phyloP scores from a whole-genome alignment of 2,888 invertebrate genomes.

The Pantelozetes paolii region DNA sequence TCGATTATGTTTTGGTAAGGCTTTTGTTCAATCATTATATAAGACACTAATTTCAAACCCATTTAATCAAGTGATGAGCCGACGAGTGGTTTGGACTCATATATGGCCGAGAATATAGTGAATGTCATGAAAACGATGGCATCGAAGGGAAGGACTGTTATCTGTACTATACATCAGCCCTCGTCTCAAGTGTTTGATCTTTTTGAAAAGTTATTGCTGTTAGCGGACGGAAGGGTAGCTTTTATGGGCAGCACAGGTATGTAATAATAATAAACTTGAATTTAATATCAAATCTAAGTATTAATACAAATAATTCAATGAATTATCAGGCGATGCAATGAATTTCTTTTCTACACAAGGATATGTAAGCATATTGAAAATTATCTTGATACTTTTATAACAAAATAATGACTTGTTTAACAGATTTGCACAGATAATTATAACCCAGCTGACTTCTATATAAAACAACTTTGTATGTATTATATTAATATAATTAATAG shows the following conservation, averaged over 20 bases:
- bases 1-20: constrained; percentile 76
- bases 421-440: constrained; percentile 54
- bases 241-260: constrained; percentile 54
- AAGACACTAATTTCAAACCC: background rate
- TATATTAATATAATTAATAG: too few relatives aligned
- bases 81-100: constrained; percentile 91
- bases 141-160: constrained; percentile 55
- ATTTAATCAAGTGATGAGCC: constrained; percentile 68
- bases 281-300: too few relatives aligned
- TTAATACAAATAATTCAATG: constrained; percentile 44
- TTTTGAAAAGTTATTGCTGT: constrained; percentile 56
- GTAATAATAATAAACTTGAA: background rate
- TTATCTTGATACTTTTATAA: background rate
- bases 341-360: constrained; percentile 53
- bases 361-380: constrained; percentile 43
- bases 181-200: constrained; percentile 56
- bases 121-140: constrained; percentile 60
- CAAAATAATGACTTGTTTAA: background rate
- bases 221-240: constrained; percentile 58
- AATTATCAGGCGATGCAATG: constrained; percentile 50
- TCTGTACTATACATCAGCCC: constrained; percentile 60
- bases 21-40: background rate
- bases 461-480: constrained; percentile 52
- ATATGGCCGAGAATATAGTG: constrained; percentile 91
- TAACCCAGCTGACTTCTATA: constrained; percentile 57